phyloP scores from a whole-genome alignment of 1,140 invertebrate species.

The Zaprionus africanus region DNA sequence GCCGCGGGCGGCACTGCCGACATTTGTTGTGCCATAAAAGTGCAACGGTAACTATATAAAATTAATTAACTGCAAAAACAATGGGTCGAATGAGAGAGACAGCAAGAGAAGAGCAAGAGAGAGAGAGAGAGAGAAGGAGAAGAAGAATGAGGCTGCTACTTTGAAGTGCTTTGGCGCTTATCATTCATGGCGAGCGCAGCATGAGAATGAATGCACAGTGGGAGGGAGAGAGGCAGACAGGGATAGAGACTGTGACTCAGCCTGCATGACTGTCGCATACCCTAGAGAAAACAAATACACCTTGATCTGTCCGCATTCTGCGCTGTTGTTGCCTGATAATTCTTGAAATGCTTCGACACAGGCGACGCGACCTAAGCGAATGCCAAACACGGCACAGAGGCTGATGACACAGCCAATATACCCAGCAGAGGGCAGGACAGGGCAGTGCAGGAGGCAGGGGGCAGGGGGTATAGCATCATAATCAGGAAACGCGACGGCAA shows the following conservation, averaged over 20 bases:
- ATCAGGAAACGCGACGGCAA: conserved; percentile 60
- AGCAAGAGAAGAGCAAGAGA: not conserved
- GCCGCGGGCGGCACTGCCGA: conserved; percentile 21
- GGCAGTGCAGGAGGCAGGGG: not conserved
- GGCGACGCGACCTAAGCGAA: not conserved
- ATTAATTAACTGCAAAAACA: conserved; percentile 71
- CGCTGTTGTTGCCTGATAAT: not conserved
- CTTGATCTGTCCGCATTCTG: not conserved
- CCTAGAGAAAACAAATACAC: not conserved
- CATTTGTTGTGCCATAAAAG: conserved; percentile 60
- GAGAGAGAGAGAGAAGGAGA: conserved; percentile 2
- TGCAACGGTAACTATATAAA: conserved; percentile 66
- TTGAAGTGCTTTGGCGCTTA: conserved; percentile 53
- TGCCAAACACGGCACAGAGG: not conserved
- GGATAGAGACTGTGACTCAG: not conserved
- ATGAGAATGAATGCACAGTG: conserved; percentile 41
- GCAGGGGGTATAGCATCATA: conserved; percentile 35
- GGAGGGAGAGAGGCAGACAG: not conserved
- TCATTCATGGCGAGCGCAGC: conserved; percentile 52
- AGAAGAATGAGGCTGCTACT: conserved; percentile 5
- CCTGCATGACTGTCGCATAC: not conserved
- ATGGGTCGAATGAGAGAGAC: not conserved
- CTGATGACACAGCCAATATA: conserved; percentile 43
- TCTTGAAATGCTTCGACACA: not conserved
- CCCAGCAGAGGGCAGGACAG: not conserved